Percentiles rank a stretch among this genome's conserved stretches.
phyloP scores from a whole-genome alignment of 1,140 invertebrate species.

The Acromyrmex heyeri region DNA sequence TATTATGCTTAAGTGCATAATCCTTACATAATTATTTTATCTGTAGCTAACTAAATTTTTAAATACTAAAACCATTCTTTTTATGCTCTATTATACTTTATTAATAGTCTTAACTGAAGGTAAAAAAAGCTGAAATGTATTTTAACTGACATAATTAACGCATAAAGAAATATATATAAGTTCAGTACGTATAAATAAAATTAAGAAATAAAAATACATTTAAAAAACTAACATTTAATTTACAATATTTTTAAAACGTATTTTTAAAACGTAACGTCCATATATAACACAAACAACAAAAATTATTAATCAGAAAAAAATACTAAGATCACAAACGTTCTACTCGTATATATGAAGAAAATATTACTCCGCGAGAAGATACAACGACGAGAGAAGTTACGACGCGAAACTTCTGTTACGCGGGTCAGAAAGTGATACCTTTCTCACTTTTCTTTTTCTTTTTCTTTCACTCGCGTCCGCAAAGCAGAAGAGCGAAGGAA shows the following conservation, averaged over 20 bases:
- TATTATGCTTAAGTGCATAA: too few relatives aligned
- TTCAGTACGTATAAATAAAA: background rate
- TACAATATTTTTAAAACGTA: background rate
- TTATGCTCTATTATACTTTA: background rate
- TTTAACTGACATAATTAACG: background rate
- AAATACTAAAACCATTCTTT: too few relatives aligned
- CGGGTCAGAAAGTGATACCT: slow-evolving; percentile 34
- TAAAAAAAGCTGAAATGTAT: background rate
- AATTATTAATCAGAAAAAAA: background rate
- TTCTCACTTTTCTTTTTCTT: background rate
- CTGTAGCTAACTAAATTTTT: too few relatives aligned
- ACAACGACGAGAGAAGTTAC: slow-evolving; percentile 33
- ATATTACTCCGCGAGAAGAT: slow-evolving; percentile 13
- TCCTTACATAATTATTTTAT: too few relatives aligned
- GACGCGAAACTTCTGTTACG: slow-evolving; percentile 6
- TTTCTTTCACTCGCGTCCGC: background rate
- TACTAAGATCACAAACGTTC: background rate
- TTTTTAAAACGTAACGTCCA: background rate
- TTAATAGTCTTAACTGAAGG: background rate
- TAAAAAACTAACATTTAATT: background rate
- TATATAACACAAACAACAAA: background rate
- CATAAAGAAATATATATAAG: slow-evolving; percentile 4
- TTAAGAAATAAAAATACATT: background rate
- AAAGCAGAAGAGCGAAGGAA: slow-evolving; percentile 24
- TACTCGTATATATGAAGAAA: slow-evolving; percentile 1